Conservation (phyloP, 2,113 vertebrate genomes). For the Sakesphorus luctuosus region DNA sequence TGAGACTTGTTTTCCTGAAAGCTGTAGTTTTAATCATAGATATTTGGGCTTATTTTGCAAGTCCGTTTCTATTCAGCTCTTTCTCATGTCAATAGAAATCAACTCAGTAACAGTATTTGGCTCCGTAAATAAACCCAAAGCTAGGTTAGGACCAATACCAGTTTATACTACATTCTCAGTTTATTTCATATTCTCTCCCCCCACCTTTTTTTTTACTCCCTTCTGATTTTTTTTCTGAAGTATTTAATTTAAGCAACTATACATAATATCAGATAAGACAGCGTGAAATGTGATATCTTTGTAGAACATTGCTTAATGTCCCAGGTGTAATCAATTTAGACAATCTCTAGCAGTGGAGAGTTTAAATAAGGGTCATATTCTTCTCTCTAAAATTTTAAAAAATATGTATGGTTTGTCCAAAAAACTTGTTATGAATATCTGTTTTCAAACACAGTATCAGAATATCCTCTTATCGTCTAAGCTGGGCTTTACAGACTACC, state of each 20-base stretch:
- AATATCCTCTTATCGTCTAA: background rate
- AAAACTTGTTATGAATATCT: background rate
- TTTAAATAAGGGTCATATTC: background rate
- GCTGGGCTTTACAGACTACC: slow-evolving; percentile 7
- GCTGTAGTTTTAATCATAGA: background rate
- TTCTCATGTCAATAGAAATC: slow-evolving; percentile 4
- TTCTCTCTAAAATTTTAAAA: background rate
- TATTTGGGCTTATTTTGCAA: background rate
- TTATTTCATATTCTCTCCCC: background rate
- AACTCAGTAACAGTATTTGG: background rate
- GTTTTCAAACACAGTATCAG: background rate
- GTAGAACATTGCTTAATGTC: background rate
- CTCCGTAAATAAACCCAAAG: slow-evolving; percentile 38
- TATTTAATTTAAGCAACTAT: background rate
- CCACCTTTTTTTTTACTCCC: fast-evolving
- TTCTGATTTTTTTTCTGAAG: background rate
- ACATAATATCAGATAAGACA: background rate
- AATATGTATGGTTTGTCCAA: background rate
- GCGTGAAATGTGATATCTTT: background rate
- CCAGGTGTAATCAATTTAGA: background rate
- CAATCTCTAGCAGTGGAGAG: background rate
- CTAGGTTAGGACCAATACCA: slow-evolving; percentile 5
- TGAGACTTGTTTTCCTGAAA: background rate
- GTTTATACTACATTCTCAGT: background rate
- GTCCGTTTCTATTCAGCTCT: background rate